Evolutionary conservation across 2,113 vertebrate species (phyloP).

Genomic region (Leuciscus idus): DNA sequence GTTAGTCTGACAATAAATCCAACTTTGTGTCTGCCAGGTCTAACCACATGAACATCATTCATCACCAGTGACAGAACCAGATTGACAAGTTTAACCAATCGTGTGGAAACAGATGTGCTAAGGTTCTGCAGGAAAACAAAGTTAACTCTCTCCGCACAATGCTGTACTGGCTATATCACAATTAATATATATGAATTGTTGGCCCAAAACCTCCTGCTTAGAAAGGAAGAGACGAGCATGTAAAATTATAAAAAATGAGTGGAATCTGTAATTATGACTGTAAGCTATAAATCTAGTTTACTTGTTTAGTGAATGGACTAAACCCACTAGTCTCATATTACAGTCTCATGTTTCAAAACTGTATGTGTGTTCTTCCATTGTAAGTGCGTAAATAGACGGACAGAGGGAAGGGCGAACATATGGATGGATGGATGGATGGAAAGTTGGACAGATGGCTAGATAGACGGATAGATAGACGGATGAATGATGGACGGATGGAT

Average conservation of each 20-base stretch:
- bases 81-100: background rate
- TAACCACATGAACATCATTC: background rate
- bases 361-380: background rate
- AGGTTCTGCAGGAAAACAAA: background rate
- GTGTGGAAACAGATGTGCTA: background rate
- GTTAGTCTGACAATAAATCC: constrained; percentile 4
- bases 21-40: background rate
- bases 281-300: background rate
- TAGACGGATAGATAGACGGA: background rate
- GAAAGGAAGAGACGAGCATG: background rate
- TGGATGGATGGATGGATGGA: no score
- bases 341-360: background rate
- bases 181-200: background rate
- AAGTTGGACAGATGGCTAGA: background rate
- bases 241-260: background rate
- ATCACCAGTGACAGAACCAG: constrained; percentile 21
- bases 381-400: background rate
- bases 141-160: background rate
- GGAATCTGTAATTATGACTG: background rate
- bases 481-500: background rate
- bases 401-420: no score
- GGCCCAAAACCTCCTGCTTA: background rate
- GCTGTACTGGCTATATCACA: background rate
- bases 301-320: background rate
- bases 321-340: background rate